phyloP scores from a whole-genome alignment of 1,140 invertebrate species.

The Cherax destructor region DNA sequence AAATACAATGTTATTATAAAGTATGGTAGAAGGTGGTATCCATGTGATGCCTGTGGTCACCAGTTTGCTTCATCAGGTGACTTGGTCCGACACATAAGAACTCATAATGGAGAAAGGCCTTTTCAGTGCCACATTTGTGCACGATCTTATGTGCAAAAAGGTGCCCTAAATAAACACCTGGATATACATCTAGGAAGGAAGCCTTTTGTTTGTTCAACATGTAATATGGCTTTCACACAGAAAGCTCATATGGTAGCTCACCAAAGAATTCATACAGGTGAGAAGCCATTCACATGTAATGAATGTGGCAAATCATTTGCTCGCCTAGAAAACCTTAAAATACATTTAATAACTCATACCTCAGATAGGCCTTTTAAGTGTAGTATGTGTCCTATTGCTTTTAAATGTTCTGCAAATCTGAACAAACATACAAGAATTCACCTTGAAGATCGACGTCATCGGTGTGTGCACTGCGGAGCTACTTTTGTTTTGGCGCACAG shows the following conservation, averaged over 20 bases:
- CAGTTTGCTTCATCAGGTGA: constrained; percentile 7
- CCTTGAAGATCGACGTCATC: background rate
- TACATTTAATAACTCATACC: constrained; percentile 12
- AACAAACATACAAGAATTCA: constrained; percentile 14
- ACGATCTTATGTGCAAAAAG: background rate
- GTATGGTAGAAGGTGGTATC: constrained; percentile 28
- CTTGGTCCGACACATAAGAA: constrained; percentile 17
- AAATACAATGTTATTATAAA: background rate
- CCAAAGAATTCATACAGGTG: constrained; percentile 10
- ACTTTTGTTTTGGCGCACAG: constrained; percentile 19
- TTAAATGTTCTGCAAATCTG: constrained; percentile 24
- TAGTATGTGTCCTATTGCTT: constrained; percentile 16
- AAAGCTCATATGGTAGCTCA: constrained; percentile 35
- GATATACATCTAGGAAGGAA: constrained; percentile 14
- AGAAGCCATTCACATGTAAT: constrained; percentile 25
- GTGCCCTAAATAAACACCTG: constrained; percentile 1
- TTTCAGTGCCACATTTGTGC: constrained; percentile 14
- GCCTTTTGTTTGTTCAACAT: constrained; percentile 5
- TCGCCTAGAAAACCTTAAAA: constrained; percentile 8
- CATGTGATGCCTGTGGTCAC: constrained; percentile 15
- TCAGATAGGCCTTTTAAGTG: constrained; percentile 23
- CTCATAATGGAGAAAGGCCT: constrained; percentile 9
- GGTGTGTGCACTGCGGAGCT: constrained; percentile 20
- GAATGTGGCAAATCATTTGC: constrained; percentile 36
- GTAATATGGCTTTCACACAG: constrained; percentile 18